Conservation (phyloP, 2,888 invertebrate genomes). For the Tenthredo distinguenda region DNA sequence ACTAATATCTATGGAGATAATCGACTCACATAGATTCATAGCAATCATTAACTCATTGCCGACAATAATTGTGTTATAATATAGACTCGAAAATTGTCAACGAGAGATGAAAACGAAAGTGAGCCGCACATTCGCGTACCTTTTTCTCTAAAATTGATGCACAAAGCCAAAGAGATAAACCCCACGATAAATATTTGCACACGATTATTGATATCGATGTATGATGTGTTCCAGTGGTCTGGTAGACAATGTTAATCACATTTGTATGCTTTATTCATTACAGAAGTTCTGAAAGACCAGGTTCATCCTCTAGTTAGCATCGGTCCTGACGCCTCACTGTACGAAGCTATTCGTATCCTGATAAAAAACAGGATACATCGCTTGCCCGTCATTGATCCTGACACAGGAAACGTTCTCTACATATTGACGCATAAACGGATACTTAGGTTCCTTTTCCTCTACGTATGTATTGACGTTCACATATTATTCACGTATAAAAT, state of each 20-base stretch:
- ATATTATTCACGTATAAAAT: not conserved
- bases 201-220: not conserved
- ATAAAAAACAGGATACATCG: constrained; percentile 97
- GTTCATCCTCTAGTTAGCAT: constrained; percentile 94
- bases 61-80: too few relatives aligned
- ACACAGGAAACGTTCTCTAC: constrained; percentile 97
- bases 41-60: too few relatives aligned
- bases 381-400: constrained; percentile 97
- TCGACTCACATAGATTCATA: too few relatives aligned
- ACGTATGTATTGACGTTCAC: constrained; percentile 87
- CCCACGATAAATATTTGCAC: not conserved
- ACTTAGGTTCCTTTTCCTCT: constrained; percentile 97
- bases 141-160: too few relatives aligned
- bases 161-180: not conserved
- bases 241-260: not conserved
- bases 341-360: constrained; percentile 95
- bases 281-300: constrained; percentile 92
- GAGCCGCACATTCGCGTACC: too few relatives aligned
- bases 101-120: too few relatives aligned
- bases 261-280: constrained; percentile 61
- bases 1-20: too few relatives aligned
- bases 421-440: constrained; percentile 99
- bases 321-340: constrained; percentile 94
- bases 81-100: too few relatives aligned
- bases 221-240: not conserved